A percentile compares a stretch with the other conserved stretches of the same genome.
phyloP scores from a whole-genome alignment of 2,797 vertebrate genomes.

The Strix occidentalis region DNA sequence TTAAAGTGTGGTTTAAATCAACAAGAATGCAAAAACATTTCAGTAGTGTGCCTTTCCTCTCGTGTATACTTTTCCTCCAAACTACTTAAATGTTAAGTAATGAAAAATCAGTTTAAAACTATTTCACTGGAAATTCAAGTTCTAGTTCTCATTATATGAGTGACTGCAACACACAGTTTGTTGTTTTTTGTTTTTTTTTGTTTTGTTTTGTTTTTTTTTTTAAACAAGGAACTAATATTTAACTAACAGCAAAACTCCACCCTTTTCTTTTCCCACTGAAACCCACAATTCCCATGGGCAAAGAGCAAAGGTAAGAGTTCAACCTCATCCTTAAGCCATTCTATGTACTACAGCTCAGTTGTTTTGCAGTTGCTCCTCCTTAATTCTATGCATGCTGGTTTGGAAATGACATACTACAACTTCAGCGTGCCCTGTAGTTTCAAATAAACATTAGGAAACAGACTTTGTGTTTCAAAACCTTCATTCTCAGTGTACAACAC shows the following conservation, averaged over 20 bases:
- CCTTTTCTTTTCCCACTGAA: neutral
- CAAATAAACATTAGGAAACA: neutral
- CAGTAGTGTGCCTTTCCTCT: neutral
- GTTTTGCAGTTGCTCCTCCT: neutral
- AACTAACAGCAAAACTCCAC: neutral
- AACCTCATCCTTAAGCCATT: neutral
- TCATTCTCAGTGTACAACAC: fast-evolving
- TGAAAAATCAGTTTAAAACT: neutral
- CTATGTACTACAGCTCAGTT: neutral
- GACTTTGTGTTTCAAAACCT: neutral
- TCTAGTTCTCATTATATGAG: neutral
- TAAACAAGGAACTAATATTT: neutral
- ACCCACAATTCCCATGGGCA: neutral
- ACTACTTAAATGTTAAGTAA: neutral
- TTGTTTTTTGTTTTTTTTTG: neutral
- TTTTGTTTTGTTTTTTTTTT: too few relatives aligned
- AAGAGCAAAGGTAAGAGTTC: neutral
- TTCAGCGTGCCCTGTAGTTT: neutral
- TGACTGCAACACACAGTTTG: neutral
- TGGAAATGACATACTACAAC: neutral
- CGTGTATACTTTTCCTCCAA: neutral
- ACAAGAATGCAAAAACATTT: neutral
- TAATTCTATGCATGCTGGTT: neutral
- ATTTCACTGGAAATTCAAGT: neutral
- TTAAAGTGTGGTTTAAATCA: fast-evolving